Evolutionary conservation across 2,797 vertebrate species (phyloP).

Genomic region (Saxicola maurus): DNA sequence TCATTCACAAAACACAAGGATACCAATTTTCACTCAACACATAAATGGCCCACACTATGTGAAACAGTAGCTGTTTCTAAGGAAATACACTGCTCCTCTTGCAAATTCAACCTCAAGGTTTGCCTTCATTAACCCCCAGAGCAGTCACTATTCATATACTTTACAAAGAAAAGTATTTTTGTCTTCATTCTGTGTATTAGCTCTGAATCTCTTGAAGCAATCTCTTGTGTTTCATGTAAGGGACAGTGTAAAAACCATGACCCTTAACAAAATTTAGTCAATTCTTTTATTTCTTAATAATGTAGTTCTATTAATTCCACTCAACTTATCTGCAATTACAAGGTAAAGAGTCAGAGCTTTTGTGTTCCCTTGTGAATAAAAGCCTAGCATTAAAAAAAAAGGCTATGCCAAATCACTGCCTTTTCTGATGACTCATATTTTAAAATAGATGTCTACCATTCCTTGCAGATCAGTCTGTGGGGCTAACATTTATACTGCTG

Average conservation of each 20-base stretch:
- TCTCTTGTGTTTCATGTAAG: not conserved
- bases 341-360: not conserved
- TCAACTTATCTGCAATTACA: not conserved
- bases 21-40: not conserved
- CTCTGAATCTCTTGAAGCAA: not conserved
- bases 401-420: not conserved
- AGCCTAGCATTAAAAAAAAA: not conserved
- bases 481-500: not conserved
- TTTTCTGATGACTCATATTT: not conserved
- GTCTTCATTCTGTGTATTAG: not conserved
- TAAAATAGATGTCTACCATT: not conserved
- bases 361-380: not conserved
- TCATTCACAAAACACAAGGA: not conserved
- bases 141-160: not conserved
- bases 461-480: not conserved
- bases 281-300: not conserved
- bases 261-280: not conserved
- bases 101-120: not conserved
- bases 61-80: not conserved
- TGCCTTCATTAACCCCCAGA: not conserved
- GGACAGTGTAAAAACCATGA: not conserved
- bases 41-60: not conserved
- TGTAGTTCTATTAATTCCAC: not conserved
- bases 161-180: not conserved
- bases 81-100: not conserved